phyloP scores from a whole-genome alignment of 2,888 invertebrate species.

The Tupiocoris notatus region DNA sequence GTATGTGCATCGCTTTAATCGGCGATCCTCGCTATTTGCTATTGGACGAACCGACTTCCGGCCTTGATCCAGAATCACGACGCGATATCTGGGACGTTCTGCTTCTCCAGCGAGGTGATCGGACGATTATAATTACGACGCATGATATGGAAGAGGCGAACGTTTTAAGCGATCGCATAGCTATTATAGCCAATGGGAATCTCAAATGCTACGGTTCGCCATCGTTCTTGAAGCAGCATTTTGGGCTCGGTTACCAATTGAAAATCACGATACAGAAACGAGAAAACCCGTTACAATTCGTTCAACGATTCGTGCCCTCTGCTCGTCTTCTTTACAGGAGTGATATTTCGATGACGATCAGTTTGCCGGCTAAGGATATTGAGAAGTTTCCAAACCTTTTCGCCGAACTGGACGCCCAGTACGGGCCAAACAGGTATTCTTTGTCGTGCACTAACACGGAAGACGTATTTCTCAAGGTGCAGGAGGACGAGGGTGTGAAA shows the following conservation, averaged over 20 bases:
- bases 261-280: neutral
- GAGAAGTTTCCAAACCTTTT: conserved; percentile 63
- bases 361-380: conserved; percentile 9
- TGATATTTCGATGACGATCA: neutral
- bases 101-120: conserved; percentile 57
- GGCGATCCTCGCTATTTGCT: conserved; percentile 69
- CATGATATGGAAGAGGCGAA: conserved; percentile 97
- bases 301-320: conserved; percentile 54
- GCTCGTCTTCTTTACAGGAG: conserved; percentile 52
- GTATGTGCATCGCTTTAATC: conserved; percentile 79
- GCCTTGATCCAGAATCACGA: conserved; percentile 85
- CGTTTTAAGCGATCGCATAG: conserved; percentile 83
- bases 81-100: conserved; percentile 85
- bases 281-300: conserved; percentile 7
- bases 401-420: conserved; percentile 62
- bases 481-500: conserved; percentile 26
- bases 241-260: conserved; percentile 53
- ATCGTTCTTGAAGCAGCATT: conserved; percentile 72
- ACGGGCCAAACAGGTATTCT: conserved; percentile 69
- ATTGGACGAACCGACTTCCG: conserved; percentile 83
- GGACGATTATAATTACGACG: conserved; percentile 83
- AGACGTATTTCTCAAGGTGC: conserved; percentile 76
- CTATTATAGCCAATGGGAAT: conserved; percentile 74
- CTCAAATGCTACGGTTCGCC: conserved; percentile 78
- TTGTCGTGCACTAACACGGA: conserved; percentile 86